Base-by-base conservation (phyloP, 2,888 invertebrate species). In the Clusia tigrina region DNA sequence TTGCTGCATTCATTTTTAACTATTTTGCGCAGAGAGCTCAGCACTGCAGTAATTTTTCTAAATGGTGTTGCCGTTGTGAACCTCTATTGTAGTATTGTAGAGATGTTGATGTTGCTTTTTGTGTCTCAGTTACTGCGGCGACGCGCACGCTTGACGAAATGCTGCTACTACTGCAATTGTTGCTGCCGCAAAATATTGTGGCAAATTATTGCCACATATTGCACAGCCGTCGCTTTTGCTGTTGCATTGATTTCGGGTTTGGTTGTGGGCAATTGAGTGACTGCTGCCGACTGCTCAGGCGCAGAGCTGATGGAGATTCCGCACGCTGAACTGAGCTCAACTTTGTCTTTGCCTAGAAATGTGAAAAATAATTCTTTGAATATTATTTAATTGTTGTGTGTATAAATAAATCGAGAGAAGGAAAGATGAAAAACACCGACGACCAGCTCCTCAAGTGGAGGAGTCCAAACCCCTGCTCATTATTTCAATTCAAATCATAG, bases 141-240 rank as follows among this genome's bases (percentile, higher is more conserved):
- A 2, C 25, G 23, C 5, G n/a, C n/a, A n/a, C 46, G 24, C 26
- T 63, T 63, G 63, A 63, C 52, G 63, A 63, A 63, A 63, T 63
- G 59, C 42, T 63, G 63, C 63, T 53, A 63, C 59, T 56, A 52
- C 2, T 48, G 18, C 22, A 15, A 3, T 3, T 48, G 48, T 22
- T 9, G 48, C 48, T 42, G 42, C 42, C 10, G n/a, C n/a, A 42
- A 42, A 42, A 20, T 20, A 20, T 48, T 20, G 48, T 48, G 22
- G 48, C 48, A 48, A 48, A 48, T 48, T 48, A 17, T 57, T 58
- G 58, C 56, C 57, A 56, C 54, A 62, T 56, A 51, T 54, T 26
- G 32, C 32, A 32, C 54, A 15, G 32, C 20, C 32, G 54, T 24
- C 12, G 23, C 17, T 5, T 3, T 53, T 32, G 32, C 32, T 32